Conservation (phyloP, 2,888 invertebrate species). For the Trichopoda pennipes region DNA sequence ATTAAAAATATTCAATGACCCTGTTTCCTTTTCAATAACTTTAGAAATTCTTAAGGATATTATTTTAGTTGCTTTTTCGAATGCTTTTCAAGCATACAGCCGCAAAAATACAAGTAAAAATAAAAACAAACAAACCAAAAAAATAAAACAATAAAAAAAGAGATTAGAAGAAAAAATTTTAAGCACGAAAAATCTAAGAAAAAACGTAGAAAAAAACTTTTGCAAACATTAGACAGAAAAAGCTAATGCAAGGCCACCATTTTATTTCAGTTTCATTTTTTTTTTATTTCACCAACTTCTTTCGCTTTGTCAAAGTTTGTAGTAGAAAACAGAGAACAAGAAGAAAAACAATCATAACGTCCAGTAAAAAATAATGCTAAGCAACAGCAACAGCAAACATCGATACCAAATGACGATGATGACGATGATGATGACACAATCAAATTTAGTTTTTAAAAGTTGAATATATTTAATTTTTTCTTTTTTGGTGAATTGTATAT, state of each 20-base stretch:
- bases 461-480: slow-evolving; percentile 24
- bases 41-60: slow-evolving; percentile 39
- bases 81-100: slow-evolving; percentile 64
- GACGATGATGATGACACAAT: slow-evolving; percentile 59
- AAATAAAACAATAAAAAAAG: slow-evolving; percentile 21
- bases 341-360: slow-evolving; percentile 17
- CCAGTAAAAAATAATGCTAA: slow-evolving; percentile 36
- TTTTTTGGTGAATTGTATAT: slow-evolving; percentile 37
- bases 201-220: slow-evolving; percentile 25
- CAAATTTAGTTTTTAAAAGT: slow-evolving; percentile 61
- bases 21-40: slow-evolving; percentile 41
- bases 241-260: slow-evolving; percentile 72
- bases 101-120: slow-evolving; percentile 67
- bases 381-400: slow-evolving; percentile 33
- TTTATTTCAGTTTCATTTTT: slow-evolving; percentile 60
- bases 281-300: slow-evolving; percentile 48
- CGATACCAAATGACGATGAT: slow-evolving; percentile 36
- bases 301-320: slow-evolving; percentile 49
- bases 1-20: not conserved
- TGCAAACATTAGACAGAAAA: slow-evolving; percentile 32
- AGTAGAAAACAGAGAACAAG: slow-evolving; percentile 10
- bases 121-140: slow-evolving; percentile 50
- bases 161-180: slow-evolving; percentile 32
- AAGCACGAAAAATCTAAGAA: slow-evolving; percentile 53
- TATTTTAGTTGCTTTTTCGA: slow-evolving; percentile 36